Percentiles rank a stretch among this genome's conserved stretches.
Conservation (phyloP, 2,888 invertebrate species). For the Timema podura region DNA sequence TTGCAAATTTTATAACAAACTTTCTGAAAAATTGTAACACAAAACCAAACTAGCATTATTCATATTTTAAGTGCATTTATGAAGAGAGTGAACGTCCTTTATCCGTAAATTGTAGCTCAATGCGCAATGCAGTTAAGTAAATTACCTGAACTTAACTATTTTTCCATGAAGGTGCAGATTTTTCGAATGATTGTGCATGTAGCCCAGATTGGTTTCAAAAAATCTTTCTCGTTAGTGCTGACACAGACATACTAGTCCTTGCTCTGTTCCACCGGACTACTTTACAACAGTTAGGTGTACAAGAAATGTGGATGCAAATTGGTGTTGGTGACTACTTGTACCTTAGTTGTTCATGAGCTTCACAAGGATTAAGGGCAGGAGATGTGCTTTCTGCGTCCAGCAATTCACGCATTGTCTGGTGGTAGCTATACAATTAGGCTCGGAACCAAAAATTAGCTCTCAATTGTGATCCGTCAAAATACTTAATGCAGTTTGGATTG, state of each 20-base stretch:
- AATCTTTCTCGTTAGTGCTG: neutral
- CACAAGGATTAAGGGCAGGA: constrained; percentile 4
- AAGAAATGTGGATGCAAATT: neutral
- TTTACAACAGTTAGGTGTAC: constrained; percentile 1
- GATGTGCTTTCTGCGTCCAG: neutral
- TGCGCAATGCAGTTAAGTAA: neutral
- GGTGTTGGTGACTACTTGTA: constrained; percentile 2
- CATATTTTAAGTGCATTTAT: neutral
- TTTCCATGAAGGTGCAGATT: neutral
- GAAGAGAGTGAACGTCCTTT: neutral
- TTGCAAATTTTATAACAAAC: no score
- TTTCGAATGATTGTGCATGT: neutral
- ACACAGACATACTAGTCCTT: constrained; percentile 6
- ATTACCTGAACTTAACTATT: neutral
- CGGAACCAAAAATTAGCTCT: neutral
- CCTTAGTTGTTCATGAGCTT: neutral
- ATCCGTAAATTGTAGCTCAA: neutral
- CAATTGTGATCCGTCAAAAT: constrained; percentile 1
- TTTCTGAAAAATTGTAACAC: no score
- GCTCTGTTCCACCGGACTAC: constrained; percentile 5
- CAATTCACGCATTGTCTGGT: constrained; percentile 5
- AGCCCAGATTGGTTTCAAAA: neutral
- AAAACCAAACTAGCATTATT: no score
- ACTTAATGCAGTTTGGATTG: neutral
- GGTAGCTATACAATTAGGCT: neutral